Evolutionary conservation across 2,888 invertebrate genomes (phyloP), one percentile per base, ranked within the genome.

Genomic region (Furcula furcula): DNA sequence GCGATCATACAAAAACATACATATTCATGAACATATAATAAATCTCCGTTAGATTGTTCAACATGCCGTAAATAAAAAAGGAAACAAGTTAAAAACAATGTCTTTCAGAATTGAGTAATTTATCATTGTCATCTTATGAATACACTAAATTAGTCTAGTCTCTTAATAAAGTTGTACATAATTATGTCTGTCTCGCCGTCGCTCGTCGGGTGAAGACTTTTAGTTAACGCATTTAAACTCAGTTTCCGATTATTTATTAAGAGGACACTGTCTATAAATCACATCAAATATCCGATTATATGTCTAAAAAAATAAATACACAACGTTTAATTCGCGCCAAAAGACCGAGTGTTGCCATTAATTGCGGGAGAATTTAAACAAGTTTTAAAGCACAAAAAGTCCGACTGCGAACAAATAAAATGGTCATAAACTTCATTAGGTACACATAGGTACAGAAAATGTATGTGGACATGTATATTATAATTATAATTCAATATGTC

Each of bases 1-100:
- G 42, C 39, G 36, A 56, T 54, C 36, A 52, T 40, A 31, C 39
- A 42, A 34, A 27, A 41, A 39, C n/a, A 52, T 47, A 40, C 44
- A 39, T 50, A 50, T 45, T 37, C 42, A 55, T 52, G 22, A 30
- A 34, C 31, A n/a, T n/a, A n/a, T 13, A 33, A 50, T 55, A 43
- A 34, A 55, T 46, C 36, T 43, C 10, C 25, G 10, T 12, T 21
- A 11, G 6, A 46, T 49, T 35, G 41, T n/a, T n/a, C n/a, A n/a
- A n/a, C 42, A 46, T 40, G 40, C 6, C 2, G 4, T 21, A 9
- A 20, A 9, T 13, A 18, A n/a, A n/a, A n/a, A n/a, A n/a, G n/a
- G n/a, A n/a, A n/a, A n/a, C n/a, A n/a, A n/a, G n/a, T n/a, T n/a
- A 33, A 44, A 31, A 44, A 36, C 36, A 33, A 35, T 34, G 29